Percentiles rank a stretch among this genome's conserved stretches.
These are phyloP conservation scores for Aramus guarauna DNA, from an alignment of 2,113 vertebrate species.

Conservation along the genomic window DNA sequence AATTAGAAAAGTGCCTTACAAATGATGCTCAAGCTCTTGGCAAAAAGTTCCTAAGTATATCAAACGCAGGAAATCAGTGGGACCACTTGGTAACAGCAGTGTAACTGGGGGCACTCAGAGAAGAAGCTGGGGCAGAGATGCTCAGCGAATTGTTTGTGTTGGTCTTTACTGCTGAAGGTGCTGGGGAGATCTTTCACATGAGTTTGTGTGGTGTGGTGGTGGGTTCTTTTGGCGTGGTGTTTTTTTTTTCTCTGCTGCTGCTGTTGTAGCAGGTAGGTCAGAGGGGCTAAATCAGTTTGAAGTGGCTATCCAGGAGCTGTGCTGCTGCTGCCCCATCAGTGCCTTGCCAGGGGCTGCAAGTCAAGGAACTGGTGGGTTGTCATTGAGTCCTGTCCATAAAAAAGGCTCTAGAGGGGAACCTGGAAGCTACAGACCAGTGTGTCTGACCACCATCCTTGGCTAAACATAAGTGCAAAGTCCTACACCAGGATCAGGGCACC, in stretches of 20 bases:
- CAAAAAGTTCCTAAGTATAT: not conserved
- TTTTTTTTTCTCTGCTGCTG: not conserved
- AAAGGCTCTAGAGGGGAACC: not conserved
- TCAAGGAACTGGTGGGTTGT: not conserved
- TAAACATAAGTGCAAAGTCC: not conserved
- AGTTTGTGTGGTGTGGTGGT: not conserved
- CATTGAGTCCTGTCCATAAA: not conserved
- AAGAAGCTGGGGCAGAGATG: not conserved
- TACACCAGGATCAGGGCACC: not conserved
- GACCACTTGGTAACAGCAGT: not conserved
- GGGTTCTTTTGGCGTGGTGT: too few species aligned
- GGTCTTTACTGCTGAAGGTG: not conserved
- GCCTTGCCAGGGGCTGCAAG: not conserved
- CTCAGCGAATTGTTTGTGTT: not conserved
- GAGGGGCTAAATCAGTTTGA: not conserved
- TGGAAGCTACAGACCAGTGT: not conserved
- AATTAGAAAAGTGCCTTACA: not conserved
- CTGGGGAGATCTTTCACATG: not conserved
- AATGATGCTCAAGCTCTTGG: not conserved
- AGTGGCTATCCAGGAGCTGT: not conserved
- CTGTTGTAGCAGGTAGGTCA: not conserved
- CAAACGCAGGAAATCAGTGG: not conserved
- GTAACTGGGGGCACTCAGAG: accelerated
- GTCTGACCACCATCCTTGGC: not conserved
- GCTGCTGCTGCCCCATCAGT: not conserved